These are phyloP conservation scores for Eupithecia subfuscata DNA, from an alignment of 2,888 invertebrate genomes.

Conservation along the genomic window DNA sequence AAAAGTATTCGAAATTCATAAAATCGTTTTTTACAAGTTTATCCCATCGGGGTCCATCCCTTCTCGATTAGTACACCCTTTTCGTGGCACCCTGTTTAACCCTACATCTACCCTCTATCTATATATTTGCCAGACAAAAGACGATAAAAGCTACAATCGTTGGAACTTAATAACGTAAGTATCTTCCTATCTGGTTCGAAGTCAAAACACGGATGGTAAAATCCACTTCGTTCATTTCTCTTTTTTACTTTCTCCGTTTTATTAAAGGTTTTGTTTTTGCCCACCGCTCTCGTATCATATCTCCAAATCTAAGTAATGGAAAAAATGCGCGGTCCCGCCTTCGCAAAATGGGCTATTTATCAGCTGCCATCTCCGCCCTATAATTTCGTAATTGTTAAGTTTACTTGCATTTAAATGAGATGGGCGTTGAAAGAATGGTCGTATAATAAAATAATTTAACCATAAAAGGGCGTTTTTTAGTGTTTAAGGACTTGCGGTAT, in stretches of 20 bases:
- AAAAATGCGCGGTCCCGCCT: constrained; percentile 44
- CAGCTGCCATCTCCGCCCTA: constrained; percentile 45
- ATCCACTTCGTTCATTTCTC: constrained; percentile 2
- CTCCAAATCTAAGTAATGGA: constrained; percentile 47
- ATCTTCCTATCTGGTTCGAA: not conserved
- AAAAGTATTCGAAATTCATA: no score
- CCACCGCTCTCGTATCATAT: constrained; percentile 38
- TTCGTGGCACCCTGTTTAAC: not conserved
- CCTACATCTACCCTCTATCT: no score
- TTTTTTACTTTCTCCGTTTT: constrained; percentile 20
- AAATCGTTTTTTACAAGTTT: no score
- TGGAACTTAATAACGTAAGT: not conserved
- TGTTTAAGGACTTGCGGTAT: not conserved
- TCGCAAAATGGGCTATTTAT: constrained; percentile 46
- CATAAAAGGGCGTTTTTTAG: not conserved
- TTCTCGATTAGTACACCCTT: no score
- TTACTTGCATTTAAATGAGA: constrained; percentile 46
- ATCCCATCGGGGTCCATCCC: no score
- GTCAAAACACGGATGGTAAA: constrained; percentile 6
- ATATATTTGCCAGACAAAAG: not conserved
- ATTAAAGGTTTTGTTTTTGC: constrained; percentile 31
- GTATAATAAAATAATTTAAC: constrained; percentile 3
- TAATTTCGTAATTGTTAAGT: constrained; percentile 48
- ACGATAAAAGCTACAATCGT: not conserved
- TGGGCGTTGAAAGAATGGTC: constrained; percentile 34